Conservation (phyloP, 2,888 invertebrate genomes). For the Calephelis perditalis region DNA sequence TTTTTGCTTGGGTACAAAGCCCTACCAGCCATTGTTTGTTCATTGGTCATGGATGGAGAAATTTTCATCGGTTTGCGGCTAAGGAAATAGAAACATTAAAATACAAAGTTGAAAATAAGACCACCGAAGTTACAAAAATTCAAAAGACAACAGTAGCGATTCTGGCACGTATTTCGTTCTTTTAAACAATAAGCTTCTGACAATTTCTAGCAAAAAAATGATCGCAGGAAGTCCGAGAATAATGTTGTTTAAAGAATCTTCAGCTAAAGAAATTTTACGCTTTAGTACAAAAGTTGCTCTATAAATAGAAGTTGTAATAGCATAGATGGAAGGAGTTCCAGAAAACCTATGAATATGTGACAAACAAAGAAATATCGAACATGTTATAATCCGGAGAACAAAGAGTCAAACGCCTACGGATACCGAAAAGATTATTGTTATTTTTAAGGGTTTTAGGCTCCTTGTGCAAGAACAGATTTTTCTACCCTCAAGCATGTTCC, state of each 20-base stretch:
- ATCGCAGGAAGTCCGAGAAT: neutral
- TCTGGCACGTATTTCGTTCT: neutral
- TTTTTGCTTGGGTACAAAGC: constrained; percentile 57
- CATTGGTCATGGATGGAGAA: constrained; percentile 54
- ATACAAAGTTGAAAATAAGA: constrained; percentile 48
- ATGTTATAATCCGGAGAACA: too few species aligned
- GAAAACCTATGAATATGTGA: too few species aligned
- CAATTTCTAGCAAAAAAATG: neutral
- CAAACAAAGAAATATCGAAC: too few species aligned
- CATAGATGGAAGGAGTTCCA: too few species aligned
- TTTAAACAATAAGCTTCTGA: neutral
- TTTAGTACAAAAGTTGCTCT: too few species aligned
- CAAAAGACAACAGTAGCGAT: constrained; percentile 7
- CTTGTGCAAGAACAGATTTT: too few species aligned
- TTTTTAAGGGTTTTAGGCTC: too few species aligned
- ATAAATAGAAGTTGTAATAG: too few species aligned
- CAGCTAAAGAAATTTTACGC: too few species aligned
- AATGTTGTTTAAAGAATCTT: neutral
- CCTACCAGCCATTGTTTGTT: constrained; percentile 55
- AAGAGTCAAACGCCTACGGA: too few species aligned
- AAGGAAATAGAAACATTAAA: constrained; percentile 25
- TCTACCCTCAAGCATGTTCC: too few species aligned
- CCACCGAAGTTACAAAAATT: neutral
- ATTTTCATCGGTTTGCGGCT: constrained; percentile 65
- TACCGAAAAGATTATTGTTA: too few species aligned